These are phyloP conservation scores for Gymnoscopelus microlampas DNA, from an alignment of 2,797 vertebrate species.

Conservation along the genomic window DNA sequence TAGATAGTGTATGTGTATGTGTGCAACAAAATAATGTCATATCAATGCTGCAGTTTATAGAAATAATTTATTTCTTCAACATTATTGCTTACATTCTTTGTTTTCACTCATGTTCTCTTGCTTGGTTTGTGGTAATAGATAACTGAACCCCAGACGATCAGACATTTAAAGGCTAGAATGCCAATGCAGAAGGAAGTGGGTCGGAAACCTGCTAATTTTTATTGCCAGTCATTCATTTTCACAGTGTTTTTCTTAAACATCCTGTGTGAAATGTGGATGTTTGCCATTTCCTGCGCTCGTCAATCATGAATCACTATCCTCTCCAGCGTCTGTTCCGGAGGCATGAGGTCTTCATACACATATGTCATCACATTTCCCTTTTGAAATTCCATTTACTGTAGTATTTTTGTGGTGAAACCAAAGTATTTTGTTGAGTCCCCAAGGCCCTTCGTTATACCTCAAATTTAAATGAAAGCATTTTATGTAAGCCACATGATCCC, in stretches of 20 bases:
- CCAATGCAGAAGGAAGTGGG: conserved; percentile 32
- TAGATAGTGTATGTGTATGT: too few species aligned
- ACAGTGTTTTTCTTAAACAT: conserved; percentile 64
- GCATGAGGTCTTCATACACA: conserved; percentile 41
- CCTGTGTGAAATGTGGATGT: conserved; percentile 72
- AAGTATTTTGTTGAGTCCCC: conserved; percentile 26
- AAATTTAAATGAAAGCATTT: conserved; percentile 4
- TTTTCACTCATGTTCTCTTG: background rate
- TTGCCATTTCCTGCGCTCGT: conserved; percentile 67
- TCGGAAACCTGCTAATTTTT: conserved; percentile 59
- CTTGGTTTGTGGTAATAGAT: too few species aligned
- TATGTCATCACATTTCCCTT: conserved; percentile 56
- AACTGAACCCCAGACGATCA: background rate
- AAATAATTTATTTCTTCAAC: background rate
- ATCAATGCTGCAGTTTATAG: background rate
- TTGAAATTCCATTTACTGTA: conserved; percentile 30
- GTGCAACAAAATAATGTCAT: too few species aligned
- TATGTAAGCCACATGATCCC: conserved; percentile 20
- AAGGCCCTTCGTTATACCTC: conserved; percentile 27
- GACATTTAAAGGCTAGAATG: conserved; percentile 39
- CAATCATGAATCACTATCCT: conserved; percentile 65
- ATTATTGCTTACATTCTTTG: background rate
- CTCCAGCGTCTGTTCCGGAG: conserved; percentile 47
- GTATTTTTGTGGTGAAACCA: conserved; percentile 49
- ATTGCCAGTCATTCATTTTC: conserved; percentile 64